These are phyloP conservation scores for Horisme vitalbata DNA, from an alignment of 2,888 invertebrate genomes.

Conservation along the genomic window DNA sequence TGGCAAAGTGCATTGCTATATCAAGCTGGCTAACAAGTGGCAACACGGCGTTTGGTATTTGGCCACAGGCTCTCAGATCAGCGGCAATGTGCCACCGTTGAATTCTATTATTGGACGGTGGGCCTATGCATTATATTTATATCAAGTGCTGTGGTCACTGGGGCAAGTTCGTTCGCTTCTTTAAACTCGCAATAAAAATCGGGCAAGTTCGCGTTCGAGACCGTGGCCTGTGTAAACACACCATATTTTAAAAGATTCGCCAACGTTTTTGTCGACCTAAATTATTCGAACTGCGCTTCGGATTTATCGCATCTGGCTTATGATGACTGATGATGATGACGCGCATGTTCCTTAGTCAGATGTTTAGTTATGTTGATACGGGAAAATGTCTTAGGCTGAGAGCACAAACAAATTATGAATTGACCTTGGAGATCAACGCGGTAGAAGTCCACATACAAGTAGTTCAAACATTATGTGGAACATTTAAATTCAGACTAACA, in stretches of 20 bases:
- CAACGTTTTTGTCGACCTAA: constrained; percentile 28
- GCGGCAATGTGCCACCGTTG: constrained; percentile 53
- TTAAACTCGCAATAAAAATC: constrained; percentile 74
- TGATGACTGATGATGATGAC: background rate
- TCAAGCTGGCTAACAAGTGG: constrained; percentile 33
- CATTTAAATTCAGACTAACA: constrained; percentile 37
- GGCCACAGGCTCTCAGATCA: constrained; percentile 39
- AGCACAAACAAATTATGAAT: background rate
- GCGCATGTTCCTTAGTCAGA: background rate
- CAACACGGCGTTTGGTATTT: constrained; percentile 42
- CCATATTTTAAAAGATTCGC: constrained; percentile 43
- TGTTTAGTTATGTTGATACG: background rate
- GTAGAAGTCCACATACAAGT: background rate
- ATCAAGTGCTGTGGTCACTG: constrained; percentile 70
- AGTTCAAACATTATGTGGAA: constrained; percentile 15
- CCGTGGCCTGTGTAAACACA: constrained; percentile 59
- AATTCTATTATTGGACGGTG: constrained; percentile 59
- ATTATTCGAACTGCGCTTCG: constrained; percentile 25
- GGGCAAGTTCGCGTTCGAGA: constrained; percentile 73
- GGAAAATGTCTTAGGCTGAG: too few relatives aligned
- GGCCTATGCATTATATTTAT: constrained; percentile 70
- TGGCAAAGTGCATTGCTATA: constrained; percentile 43
- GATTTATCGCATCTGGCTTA: constrained; percentile 22
- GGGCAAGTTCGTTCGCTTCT: constrained; percentile 77
- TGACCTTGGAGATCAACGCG: constrained; percentile 9